Evolutionary conservation across 2,888 invertebrate species (phyloP), one percentile per base, ranked within the genome.

Genomic region (Miltochrista miniata): DNA sequence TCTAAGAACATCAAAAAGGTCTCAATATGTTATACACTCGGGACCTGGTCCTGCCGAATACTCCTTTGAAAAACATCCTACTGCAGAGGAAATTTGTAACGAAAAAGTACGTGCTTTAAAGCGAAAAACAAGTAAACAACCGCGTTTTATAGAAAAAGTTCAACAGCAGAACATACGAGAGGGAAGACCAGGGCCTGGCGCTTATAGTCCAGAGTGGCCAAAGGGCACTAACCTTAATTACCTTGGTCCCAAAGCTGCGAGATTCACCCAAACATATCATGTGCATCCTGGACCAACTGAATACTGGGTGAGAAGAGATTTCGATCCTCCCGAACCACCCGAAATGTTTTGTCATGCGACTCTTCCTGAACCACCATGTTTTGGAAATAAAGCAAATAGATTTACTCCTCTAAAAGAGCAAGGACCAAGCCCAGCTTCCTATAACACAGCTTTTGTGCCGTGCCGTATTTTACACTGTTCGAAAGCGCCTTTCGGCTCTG

Each of bases 21-120:
- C 61, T 10, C 37, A 47, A 36, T 68, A 69, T 56, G 13, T 50
- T 13, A 14, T 50, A 18, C 66, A 77, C 45, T 24, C 42, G 7
- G 59, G 56, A 12, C 90, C 90, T 24, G 87, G 90, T 4, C 90
- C 90, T 31, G 76, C 84, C 12, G 75, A 83, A 60, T 90, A 90
- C 49, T 56, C 13, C 18, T 45, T 80, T 15, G 68, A 68, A 49
- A 76, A 50, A 29, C 35, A 61, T 39, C 75, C 70, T 24, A 72
- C 68, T 10, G 41, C 53, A 15, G 57, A 59, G 18, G 59, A 77
- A 59, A 65, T 76, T 24, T 88, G 85, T 59, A 64, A 64, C n/a
- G 87, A 90, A 68, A 77, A 76, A 56, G 48, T 83, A 18, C 76
- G 85, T 48, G 70, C 70, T 8, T 54, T 64, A 14, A 82, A 74